Evolutionary conservation across 2,113 vertebrate species (phyloP), one percentile per base, ranked within the genome.

Genomic region (Microtus montanus): DNA sequence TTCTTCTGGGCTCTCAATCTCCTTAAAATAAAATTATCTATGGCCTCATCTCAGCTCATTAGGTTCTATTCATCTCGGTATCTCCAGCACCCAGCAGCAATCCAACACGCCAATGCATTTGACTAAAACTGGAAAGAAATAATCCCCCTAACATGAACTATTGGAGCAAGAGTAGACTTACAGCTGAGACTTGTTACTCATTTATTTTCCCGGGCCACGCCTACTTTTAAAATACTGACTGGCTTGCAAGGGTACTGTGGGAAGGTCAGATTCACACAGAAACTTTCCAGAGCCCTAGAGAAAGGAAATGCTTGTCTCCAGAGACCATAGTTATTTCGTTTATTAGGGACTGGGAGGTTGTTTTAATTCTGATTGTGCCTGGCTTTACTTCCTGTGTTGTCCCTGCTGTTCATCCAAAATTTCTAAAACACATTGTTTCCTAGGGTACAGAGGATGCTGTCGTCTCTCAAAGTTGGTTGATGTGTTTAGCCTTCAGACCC

Each of bases 91-190:
- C 49, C 24, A n/a, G 47, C 35, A 24, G 17, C 91, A 52, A 91
- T 83, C 75, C 78, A 28, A 38, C 54, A 91, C 44, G 73, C 13
- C 52, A 92, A 86, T 88, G 66, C 35, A 49, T n/a, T 93, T 49
- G 52, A 47, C 20, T 87, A 78, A 90, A 47, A 66, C 19, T 52
- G 33, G 93, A 97, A 17, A 87, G 63, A 94, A 96, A 64, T 52
- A 84, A 66, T 91, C 49, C 79, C 49, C n/a, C 87, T 41, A 93
- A 86, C 24, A 89, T 44, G 38, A 38, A 84, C 13, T 49, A 91
- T 4, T 54, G 41, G 26, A 73, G 73, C 70, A n/a, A 87, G 75
- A 26, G 26, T 75, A 94, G 82, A 63, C 38, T 92, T 63, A 73
- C 58, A 96, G 70, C 24, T 38, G 33, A 79, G 35, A 61, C 58